Evolutionary conservation across 2,888 invertebrate genomes (phyloP), one percentile per base, ranked within the genome.

Genomic region (Leptodirus hochenwartii): DNA sequence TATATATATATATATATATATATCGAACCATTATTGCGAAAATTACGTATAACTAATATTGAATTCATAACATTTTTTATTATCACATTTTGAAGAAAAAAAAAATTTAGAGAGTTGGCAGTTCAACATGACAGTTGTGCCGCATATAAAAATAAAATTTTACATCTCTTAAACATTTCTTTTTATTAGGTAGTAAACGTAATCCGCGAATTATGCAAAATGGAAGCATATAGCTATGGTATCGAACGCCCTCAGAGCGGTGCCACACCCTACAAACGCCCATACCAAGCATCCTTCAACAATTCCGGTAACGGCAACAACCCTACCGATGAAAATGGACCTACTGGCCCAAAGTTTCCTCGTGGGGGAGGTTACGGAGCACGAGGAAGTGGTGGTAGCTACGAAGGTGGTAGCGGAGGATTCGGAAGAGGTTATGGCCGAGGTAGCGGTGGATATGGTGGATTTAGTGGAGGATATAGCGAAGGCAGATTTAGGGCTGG

Each of bases 201-300:
- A 4, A 61, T 93, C 1, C 69, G 69, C 43, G 64, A 72, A 12
- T 54, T 95, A 1, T 88, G 88, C 46, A 61, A 69, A 17, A 62
- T 80, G 45, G 69, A 76, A 37, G 76, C 87, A 0, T 82, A 84
- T 0, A 76, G 81, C 43, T 67, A 62, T 46, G 64, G 66, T 31
- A 64, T 82, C 39, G 59, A 67, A 11, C 66, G 72, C 1, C 43
- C 54, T n/a, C n/a, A 10, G 54, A 63, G 2, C 59, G 63, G 0
- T 50, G 53, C 2, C 60, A 59, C 37, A 52, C 64, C 29, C 54
- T 59, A 0, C 59, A 63, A 5, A 4, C 5, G 24, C 6, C 17
- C 6, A 9, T 17, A 17, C 13, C 13, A 60, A 20, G 59, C 69
- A 35, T 62, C 59, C 3, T 59, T 61, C 2, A 45, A 62, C 31